Conservation (phyloP, 64 coral and sea anemone genomes). For the Actinia tenebrosa region DNA sequence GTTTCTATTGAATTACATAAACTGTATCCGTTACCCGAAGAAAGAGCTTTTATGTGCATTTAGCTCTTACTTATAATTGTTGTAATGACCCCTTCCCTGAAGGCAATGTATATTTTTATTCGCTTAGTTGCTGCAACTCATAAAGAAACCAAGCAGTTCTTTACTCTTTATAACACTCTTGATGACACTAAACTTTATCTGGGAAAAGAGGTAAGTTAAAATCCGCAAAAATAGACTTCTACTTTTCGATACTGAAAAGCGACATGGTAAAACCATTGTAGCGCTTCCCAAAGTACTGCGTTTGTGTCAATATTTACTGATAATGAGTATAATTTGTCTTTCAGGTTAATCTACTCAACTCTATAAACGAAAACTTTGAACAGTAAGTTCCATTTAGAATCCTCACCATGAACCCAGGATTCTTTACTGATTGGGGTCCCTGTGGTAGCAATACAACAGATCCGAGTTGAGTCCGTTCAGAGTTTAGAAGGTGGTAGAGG, state of each 20-base stretch:
- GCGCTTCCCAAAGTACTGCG: neutral
- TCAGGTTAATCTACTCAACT: conserved; percentile 91
- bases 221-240: too few species aligned
- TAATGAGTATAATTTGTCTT: neutral
- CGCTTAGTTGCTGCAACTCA: conserved; percentile 77
- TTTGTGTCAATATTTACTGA: neutral
- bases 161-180: conserved; percentile 90
- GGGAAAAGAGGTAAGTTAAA: conserved; percentile 75
- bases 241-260: neutral
- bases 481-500: neutral
- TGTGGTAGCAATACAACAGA: neutral
- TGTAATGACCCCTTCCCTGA: too few species aligned
- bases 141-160: conserved; percentile 98
- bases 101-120: neutral
- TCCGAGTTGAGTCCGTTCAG: too few species aligned
- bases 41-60: too few species aligned
- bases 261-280: too few species aligned
- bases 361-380: conserved; percentile 95
- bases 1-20: too few species aligned
- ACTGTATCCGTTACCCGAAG: too few species aligned
- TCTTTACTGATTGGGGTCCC: neutral
- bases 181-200: conserved; percentile 93
- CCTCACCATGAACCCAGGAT: neutral
- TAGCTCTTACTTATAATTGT: too few species aligned
- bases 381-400: conserved; percentile 58